These are phyloP conservation scores for Drosophila persimilis DNA, from an alignment of 1,140 invertebrate genomes.

Conservation along the genomic window DNA sequence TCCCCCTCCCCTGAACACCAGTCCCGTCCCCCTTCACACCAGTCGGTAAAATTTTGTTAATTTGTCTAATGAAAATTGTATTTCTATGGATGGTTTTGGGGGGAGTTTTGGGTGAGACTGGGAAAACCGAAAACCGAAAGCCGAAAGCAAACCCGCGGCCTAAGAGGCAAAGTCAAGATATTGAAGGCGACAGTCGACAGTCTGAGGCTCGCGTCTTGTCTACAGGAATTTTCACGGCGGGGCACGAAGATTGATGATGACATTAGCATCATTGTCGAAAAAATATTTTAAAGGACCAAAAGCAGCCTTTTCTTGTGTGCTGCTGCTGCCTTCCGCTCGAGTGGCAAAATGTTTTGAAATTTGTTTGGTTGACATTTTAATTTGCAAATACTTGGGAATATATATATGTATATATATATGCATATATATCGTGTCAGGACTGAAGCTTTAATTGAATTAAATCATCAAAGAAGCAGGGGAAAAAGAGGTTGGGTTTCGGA, in stretches of 20 bases:
- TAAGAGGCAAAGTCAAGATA: slow-evolving; percentile 46
- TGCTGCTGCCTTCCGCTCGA: slow-evolving; percentile 26
- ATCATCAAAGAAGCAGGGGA: slow-evolving; percentile 63
- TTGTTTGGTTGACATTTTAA: slow-evolving; percentile 79
- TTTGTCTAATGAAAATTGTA: slow-evolving; percentile 81
- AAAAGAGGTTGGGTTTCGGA: slow-evolving; percentile 7
- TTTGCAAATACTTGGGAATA: slow-evolving; percentile 70
- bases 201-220: slow-evolving; percentile 50
- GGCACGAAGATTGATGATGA: slow-evolving; percentile 82
- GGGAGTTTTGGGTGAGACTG: slow-evolving; percentile 1
- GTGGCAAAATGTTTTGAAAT: slow-evolving; percentile 67
- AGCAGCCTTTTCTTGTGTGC: slow-evolving; percentile 27
- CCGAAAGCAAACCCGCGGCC: slow-evolving; percentile 54
- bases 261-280: slow-evolving; percentile 82
- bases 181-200: slow-evolving; percentile 57
- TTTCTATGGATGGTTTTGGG: slow-evolving; percentile 1
- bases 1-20: neutral
- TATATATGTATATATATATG: slow-evolving; percentile 7
- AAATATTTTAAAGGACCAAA: slow-evolving; percentile 54
- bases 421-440: slow-evolving; percentile 25
- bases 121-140: slow-evolving; percentile 3
- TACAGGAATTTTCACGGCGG: slow-evolving; percentile 47
- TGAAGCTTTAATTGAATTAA: slow-evolving; percentile 80
- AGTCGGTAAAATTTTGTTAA: slow-evolving; percentile 71
- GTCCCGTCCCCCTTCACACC: neutral